Evolutionary conservation across 2,797 vertebrate genomes (phyloP).

Genomic region (Eutrigla gurnardus): DNA sequence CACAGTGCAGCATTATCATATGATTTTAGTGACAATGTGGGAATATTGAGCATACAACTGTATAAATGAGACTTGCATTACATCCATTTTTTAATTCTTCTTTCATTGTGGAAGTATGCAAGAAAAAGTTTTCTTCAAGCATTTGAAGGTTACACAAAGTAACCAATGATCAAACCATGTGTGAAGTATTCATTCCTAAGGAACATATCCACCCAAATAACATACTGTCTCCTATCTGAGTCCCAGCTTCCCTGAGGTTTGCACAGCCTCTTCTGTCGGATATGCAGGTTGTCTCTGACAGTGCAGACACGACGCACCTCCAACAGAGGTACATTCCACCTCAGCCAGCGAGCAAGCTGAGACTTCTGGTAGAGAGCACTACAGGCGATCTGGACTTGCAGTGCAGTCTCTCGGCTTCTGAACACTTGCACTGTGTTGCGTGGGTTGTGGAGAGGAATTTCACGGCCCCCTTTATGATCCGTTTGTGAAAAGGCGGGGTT

Average conservation of each 20-base stretch:
- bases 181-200: neutral
- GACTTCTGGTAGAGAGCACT: conserved; percentile 17
- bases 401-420: conserved; percentile 37
- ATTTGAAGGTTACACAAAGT: too few relatives aligned
- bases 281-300: conserved; percentile 41
- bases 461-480: conserved; percentile 52
- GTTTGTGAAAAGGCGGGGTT: conserved; percentile 23
- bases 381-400: conserved; percentile 36
- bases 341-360: conserved; percentile 40
- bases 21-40: neutral
- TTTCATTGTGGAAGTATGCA: neutral
- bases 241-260: conserved; percentile 27
- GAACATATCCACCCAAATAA: conserved; percentile 11
- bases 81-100: neutral
- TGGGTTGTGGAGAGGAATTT: conserved; percentile 49
- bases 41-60: neutral
- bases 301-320: conserved; percentile 38
- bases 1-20: neutral
- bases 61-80: neutral
- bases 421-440: conserved; percentile 40
- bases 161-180: too few relatives aligned
- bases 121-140: too few relatives aligned
- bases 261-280: conserved; percentile 15
- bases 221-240: neutral
- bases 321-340: conserved; percentile 30